Base-by-base conservation (phyloP, 2,113 vertebrate genomes). In the Talpa occidentalis region DNA sequence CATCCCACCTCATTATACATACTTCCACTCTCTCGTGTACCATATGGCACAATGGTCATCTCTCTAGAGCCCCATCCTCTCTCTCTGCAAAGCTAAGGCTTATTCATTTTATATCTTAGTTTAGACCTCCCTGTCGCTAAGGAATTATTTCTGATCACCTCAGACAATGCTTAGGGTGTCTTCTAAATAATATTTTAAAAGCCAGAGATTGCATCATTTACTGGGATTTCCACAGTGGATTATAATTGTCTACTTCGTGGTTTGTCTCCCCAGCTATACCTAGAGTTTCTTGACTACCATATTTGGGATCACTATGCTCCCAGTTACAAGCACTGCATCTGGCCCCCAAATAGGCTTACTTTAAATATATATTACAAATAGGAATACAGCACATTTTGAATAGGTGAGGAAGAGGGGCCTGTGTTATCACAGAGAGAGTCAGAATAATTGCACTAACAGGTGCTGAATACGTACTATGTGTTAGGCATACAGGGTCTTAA, bases 1-100 rank as follows among this genome's bases (percentile, higher is more conserved):
- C 19, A 44, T 4, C 15, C 10, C n/a, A 6, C 17, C 30, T 73
- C 37, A 11, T 4, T 3, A 5, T 37, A 21, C 54, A 19, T 7
- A 5, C 4, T 1, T 28, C 16, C 3, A 9, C 17, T n/a, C 0
- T 14, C 4, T 3, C 2, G 37, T 32, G 21, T 74, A 26, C n/a
- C 21, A 16, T 0, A 44, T 6, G 40, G 21, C 26, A 82, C 8
- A 32, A 1, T 21, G 5, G 2, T 60, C 59, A 82, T 35, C 52
- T 42, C 10, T 10, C 16, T 16, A 22, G 37, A 69, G 22, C 56
- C 44, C 35, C 10, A 28, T 32, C 52, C 5, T 42, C 64, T 30
- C 42, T 77, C 2, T n/a, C 44, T 19, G 77, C 7, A 21, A 81
- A 70, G 35, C 17, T 7, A 26, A 22, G 22, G 52, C 19, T 44